Conservation (phyloP, 2,888 invertebrate species). For the Catocala sponsa region DNA sequence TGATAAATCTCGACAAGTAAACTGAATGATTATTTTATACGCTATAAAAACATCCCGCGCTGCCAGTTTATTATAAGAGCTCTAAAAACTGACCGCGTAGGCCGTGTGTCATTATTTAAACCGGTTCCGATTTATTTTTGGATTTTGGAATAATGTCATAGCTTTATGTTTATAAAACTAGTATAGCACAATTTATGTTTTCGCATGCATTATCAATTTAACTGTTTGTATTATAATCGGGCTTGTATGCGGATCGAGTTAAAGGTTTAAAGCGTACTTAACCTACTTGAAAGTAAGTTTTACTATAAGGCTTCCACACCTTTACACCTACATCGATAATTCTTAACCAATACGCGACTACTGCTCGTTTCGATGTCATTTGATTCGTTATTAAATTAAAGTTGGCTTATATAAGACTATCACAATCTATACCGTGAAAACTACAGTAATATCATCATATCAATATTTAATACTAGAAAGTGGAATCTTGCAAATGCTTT, state of each 20-base stretch:
- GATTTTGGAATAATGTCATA: constrained; percentile 27
- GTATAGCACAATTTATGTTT: constrained; percentile 36
- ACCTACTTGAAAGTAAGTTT: constrained; percentile 67
- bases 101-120: constrained; percentile 61
- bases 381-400: constrained; percentile 3
- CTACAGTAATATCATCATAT: too few relatives aligned
- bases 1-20: constrained; percentile 63
- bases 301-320: constrained; percentile 69
- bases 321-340: constrained; percentile 54
- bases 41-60: constrained; percentile 57
- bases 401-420: too few relatives aligned
- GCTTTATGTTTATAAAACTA: constrained; percentile 36
- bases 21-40: constrained; percentile 59
- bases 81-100: constrained; percentile 69
- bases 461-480: not conserved
- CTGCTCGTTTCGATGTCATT: constrained; percentile 1
- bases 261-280: constrained; percentile 66
- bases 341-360: constrained; percentile 37
- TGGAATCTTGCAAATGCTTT: constrained; percentile 20
- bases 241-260: constrained; percentile 60
- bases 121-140: constrained; percentile 61
- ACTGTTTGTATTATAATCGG: constrained; percentile 44
- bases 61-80: constrained; percentile 68
- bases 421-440: not conserved
- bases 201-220: constrained; percentile 25